Percentiles rank a stretch among this genome's conserved stretches.
phyloP scores from a whole-genome alignment of 2,888 invertebrate species.

The Aromia moschata region DNA sequence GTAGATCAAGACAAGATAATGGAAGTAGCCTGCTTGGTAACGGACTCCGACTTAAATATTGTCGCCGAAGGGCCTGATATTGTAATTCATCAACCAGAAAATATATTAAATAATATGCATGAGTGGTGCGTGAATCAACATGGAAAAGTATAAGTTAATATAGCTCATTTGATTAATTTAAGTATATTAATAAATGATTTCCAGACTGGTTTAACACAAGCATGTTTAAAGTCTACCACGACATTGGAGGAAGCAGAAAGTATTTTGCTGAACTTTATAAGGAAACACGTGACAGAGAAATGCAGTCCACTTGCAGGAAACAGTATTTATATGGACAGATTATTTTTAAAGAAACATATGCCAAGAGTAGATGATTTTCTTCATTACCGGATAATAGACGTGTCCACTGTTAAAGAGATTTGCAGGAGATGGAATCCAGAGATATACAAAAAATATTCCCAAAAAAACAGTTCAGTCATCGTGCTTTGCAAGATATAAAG shows the following conservation, averaged over 20 bases:
- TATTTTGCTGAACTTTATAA: constrained; percentile 76
- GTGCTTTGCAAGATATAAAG: constrained; percentile 83
- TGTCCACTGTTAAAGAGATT: constrained; percentile 89
- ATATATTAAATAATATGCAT: constrained; percentile 78
- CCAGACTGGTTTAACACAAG: constrained; percentile 83
- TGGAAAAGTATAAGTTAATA: constrained; percentile 68
- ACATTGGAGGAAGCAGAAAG: constrained; percentile 75
- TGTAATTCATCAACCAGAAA: constrained; percentile 80
- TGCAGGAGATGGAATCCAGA: constrained; percentile 79
- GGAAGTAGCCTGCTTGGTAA: constrained; percentile 90
- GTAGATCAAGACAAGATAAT: constrained; percentile 80
- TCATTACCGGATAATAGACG: constrained; percentile 94
- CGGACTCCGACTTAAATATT: constrained; percentile 80
- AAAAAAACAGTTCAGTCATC: constrained; percentile 72
- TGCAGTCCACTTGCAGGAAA: constrained; percentile 87
- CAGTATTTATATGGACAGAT: constrained; percentile 84
- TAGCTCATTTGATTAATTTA: constrained; percentile 17
- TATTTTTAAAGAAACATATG: constrained; percentile 86
- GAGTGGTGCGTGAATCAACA: constrained; percentile 87
- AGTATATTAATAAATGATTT: constrained; percentile 49
- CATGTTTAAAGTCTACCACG: constrained; percentile 74
- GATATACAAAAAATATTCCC: constrained; percentile 68
- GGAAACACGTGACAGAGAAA: constrained; percentile 66
- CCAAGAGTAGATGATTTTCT: constrained; percentile 70
- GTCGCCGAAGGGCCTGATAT: constrained; percentile 80